Conservation (phyloP, 2,113 vertebrate species). For the Nycticryphes semicollaris region DNA sequence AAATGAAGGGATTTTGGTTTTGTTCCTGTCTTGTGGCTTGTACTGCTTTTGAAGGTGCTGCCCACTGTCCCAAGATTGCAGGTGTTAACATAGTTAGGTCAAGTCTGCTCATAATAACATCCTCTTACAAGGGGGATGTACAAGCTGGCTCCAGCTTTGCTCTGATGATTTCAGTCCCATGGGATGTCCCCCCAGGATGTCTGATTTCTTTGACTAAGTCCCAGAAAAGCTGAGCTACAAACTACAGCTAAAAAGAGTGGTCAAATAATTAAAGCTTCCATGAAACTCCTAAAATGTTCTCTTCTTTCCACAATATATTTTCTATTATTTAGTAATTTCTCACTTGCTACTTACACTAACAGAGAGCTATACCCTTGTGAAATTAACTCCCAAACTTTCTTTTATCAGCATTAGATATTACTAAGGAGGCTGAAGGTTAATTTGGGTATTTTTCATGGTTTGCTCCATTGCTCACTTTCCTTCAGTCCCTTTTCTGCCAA, state of each 20-base stretch:
- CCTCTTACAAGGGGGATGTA: not conserved
- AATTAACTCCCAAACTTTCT: not conserved
- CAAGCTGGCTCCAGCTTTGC: not conserved
- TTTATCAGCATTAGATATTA: not conserved
- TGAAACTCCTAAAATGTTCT: constrained; percentile 10
- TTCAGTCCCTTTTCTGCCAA: not conserved
- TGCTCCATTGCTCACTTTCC: not conserved
- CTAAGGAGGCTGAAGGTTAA: constrained; percentile 21
- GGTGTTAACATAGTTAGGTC: not conserved
- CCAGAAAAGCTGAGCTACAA: not conserved
- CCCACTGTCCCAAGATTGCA: not conserved
- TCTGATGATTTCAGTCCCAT: not conserved
- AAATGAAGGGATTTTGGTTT: not conserved
- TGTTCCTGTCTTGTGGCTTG: not conserved
- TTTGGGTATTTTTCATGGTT: constrained; percentile 10
- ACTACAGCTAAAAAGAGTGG: not conserved
- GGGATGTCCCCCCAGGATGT: not conserved
- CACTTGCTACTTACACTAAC: not conserved
- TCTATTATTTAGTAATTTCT: not conserved
- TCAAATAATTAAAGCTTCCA: not conserved
- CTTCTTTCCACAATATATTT: not conserved
- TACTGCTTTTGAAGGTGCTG: not conserved
- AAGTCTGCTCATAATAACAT: not conserved
- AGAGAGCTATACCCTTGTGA: not conserved
- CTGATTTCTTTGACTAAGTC: not conserved